Conservation (phyloP, 2,113 vertebrate species). For the Chloropsis hardwickii region DNA sequence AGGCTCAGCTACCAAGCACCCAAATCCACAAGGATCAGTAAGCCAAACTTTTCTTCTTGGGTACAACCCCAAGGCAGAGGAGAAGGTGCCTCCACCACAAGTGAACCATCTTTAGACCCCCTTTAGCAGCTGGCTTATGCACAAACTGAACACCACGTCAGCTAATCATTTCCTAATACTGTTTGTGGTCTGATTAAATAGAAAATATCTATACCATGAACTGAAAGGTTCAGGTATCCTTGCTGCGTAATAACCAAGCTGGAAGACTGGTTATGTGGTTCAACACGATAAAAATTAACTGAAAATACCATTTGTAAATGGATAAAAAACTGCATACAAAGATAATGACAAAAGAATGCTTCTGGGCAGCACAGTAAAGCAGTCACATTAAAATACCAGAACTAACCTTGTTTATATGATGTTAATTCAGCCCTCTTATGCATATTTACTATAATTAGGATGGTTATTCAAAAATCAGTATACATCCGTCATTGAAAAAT, state of each 20-base stretch:
- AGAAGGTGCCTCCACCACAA: background rate
- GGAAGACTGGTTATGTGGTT: background rate
- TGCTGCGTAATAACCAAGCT: background rate
- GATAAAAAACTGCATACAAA: background rate
- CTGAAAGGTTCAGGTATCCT: background rate
- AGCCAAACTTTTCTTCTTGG: background rate
- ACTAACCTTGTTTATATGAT: background rate
- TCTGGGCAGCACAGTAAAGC: background rate
- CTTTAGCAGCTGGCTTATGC: background rate
- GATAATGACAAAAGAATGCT: background rate
- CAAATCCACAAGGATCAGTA: background rate
- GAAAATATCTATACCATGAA: background rate
- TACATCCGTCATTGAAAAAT: background rate
- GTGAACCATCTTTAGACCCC: background rate
- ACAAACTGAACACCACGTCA: background rate
- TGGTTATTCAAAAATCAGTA: background rate
- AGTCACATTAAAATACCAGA: background rate
- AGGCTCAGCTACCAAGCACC: background rate
- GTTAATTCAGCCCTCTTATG: slow-evolving; percentile 11
- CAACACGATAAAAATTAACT: background rate
- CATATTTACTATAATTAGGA: slow-evolving; percentile 10
- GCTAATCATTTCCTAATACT: slow-evolving; percentile 6
- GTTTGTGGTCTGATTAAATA: background rate
- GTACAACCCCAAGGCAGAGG: background rate
- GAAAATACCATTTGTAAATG: background rate